These are phyloP conservation scores for Xanthorhoe designata DNA, from an alignment of 2,888 invertebrate species.

Conservation along the genomic window DNA sequence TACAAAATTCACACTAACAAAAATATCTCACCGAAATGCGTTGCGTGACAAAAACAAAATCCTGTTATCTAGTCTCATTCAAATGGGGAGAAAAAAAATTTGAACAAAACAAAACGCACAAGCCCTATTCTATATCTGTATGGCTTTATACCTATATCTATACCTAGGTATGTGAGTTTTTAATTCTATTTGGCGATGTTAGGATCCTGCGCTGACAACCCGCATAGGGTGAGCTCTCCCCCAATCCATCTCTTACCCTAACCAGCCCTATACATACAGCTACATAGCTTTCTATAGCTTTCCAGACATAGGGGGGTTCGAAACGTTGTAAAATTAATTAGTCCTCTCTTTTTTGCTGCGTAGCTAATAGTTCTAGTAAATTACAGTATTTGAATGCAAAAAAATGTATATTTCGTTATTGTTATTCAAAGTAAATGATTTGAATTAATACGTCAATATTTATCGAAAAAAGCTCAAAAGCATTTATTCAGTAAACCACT, in stretches of 20 bases:
- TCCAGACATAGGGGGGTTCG: constrained; percentile 33
- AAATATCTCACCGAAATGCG: background rate
- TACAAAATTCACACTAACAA: background rate
- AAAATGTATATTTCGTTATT: background rate
- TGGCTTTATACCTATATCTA: background rate
- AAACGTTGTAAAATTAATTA: constrained; percentile 32
- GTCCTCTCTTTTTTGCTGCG: constrained; percentile 26
- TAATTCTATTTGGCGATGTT: constrained; percentile 25
- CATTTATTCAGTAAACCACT: too few species aligned
- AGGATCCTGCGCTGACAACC: constrained; percentile 30
- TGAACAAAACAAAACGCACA: constrained; percentile 5
- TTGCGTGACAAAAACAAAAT: background rate
- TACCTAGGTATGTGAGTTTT: constrained; percentile 13
- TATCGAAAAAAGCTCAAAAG: too few species aligned
- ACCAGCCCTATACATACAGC: constrained; percentile 23
- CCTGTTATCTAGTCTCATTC: background rate
- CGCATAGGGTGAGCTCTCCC: constrained; percentile 32
- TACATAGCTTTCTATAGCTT: constrained; percentile 26
- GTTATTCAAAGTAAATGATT: background rate
- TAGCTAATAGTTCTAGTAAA: constrained; percentile 9
- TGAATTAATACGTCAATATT: background rate
- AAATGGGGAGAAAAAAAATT: constrained; percentile 6
- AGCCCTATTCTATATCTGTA: background rate
- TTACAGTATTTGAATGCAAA: background rate
- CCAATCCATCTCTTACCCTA: constrained; percentile 35